These are phyloP conservation scores for Heliothis virescens DNA, from an alignment of 1,140 invertebrate genomes.

Conservation along the genomic window DNA sequence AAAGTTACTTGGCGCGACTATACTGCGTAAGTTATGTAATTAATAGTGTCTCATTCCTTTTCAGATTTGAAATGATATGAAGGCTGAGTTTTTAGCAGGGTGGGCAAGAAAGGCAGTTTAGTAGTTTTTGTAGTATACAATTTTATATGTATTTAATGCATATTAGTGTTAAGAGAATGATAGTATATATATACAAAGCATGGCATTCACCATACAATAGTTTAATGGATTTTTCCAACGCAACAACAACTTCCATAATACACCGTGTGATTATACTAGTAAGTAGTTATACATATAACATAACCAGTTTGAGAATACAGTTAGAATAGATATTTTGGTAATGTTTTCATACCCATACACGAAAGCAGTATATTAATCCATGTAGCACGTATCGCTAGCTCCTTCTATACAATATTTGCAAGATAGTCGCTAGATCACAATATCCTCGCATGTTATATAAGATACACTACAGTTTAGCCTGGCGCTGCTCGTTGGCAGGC, in stretches of 20 bases:
- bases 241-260: background rate
- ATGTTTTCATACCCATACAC: background rate
- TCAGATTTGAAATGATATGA: slow-evolving; percentile 48
- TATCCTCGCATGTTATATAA: too few species aligned
- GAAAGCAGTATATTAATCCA: background rate
- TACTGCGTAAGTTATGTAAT: too few species aligned
- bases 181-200: background rate
- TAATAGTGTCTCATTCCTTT: background rate
- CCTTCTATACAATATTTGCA: too few species aligned
- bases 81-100: slow-evolving; percentile 54
- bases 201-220: background rate
- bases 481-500: too few species aligned
- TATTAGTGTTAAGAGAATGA: background rate
- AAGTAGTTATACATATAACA: background rate
- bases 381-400: too few species aligned
- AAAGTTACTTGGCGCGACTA: too few species aligned
- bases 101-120: slow-evolving; percentile 13
- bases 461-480: too few species aligned
- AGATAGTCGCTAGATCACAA: too few species aligned
- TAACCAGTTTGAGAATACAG: background rate
- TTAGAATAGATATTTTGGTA: background rate
- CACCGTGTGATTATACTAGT: background rate
- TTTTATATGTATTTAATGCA: slow-evolving; percentile 47
- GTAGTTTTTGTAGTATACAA: slow-evolving; percentile 13
- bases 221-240: background rate